Conservation (phyloP, 37 sponge, comb jelly and placozoan genomes). For the Petrosia ficiformis region DNA sequence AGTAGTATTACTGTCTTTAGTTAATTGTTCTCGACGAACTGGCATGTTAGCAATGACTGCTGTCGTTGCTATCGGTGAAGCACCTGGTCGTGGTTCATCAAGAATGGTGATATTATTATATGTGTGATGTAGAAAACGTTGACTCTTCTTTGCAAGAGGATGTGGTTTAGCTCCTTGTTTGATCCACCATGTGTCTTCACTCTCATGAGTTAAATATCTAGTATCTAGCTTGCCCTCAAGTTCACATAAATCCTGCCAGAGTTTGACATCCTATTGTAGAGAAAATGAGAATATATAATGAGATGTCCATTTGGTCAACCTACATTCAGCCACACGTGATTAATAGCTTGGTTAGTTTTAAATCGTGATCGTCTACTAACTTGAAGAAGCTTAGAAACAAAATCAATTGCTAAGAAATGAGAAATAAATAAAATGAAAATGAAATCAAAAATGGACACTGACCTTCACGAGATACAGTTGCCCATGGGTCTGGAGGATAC, state of each 20-base stretch:
- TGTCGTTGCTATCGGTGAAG: background rate
- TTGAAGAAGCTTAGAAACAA: conserved; percentile 83
- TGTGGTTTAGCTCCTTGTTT: conserved; percentile 44
- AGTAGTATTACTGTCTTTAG: background rate
- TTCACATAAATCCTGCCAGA: conserved; percentile 76
- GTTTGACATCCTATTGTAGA: conserved; percentile 38
- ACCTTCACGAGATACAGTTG: conserved; percentile 79
- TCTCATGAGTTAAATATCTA: conserved; percentile 83
- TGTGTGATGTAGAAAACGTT: conserved; percentile 2
- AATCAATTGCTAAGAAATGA: conserved; percentile 74
- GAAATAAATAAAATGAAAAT: background rate
- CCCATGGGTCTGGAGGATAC: conserved; percentile 98
- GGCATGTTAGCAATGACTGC: background rate
- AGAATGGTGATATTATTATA: background rate
- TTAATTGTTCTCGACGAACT: background rate
- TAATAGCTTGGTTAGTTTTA: conserved; percentile 67
- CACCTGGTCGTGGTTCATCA: background rate
- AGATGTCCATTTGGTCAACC: conserved; percentile 7
- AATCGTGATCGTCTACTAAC: conserved; percentile 72
- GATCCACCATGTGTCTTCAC: conserved; percentile 79
- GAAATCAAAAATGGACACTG: too few species aligned
- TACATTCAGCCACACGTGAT: conserved; percentile 89
- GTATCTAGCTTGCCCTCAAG: conserved; percentile 61
- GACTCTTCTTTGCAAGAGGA: conserved; percentile 33
- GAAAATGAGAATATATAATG: background rate